Conservation (phyloP, 2,888 invertebrate genomes). For the Acronicta psi region DNA sequence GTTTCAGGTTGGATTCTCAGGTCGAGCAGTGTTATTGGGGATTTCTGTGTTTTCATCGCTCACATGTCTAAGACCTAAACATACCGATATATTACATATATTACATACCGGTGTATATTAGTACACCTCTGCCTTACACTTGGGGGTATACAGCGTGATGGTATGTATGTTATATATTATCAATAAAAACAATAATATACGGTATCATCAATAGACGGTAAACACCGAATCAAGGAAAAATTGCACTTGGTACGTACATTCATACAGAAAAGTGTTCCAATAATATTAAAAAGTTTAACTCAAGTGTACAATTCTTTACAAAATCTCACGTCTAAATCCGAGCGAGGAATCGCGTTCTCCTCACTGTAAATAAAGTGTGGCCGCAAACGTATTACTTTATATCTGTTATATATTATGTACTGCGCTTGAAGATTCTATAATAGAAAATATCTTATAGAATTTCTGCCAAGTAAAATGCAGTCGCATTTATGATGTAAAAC, state of each 20-base stretch:
- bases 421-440: constrained; percentile 10
- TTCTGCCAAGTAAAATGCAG: not conserved
- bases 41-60: no score
- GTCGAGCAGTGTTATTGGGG: no score
- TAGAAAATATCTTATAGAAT: constrained; percentile 16
- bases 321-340: constrained; percentile 18
- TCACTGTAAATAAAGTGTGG: constrained; percentile 36
- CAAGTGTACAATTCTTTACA: constrained; percentile 1
- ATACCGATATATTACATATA: no score
- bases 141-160: no score
- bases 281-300: constrained; percentile 2
- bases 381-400: constrained; percentile 7
- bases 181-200: no score
- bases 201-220: not conserved
- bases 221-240: not conserved
- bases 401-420: constrained; percentile 19
- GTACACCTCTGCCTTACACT: no score
- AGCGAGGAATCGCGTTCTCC: constrained; percentile 2
- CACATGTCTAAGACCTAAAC: no score
- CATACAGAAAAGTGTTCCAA: not conserved
- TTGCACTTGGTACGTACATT: no score
- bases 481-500: not conserved
- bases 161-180: no score
- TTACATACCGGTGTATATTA: no score
- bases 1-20: no score